Percentiles rank a stretch among this genome's conserved stretches.
These are phyloP conservation scores for Coryphaenoides rupestris DNA, from an alignment of 2,113 vertebrate species.

Conservation along the genomic window DNA sequence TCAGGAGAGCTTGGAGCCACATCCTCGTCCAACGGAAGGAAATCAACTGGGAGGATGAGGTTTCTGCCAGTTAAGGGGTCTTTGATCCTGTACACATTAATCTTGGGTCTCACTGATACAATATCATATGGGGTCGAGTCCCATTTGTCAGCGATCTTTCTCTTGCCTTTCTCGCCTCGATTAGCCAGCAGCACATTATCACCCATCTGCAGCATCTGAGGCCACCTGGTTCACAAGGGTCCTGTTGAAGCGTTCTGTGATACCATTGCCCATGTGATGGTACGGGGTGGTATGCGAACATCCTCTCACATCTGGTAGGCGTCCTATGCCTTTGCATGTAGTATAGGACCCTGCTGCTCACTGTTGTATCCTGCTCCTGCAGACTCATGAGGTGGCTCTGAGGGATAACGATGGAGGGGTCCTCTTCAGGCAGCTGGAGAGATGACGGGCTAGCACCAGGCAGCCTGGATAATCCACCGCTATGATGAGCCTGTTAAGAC, in stretches of 20 bases:
- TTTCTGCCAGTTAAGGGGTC: neutral
- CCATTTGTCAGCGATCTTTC: slow-evolving; percentile 19
- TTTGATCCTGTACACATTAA: slow-evolving; percentile 15
- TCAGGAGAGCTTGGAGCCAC: neutral
- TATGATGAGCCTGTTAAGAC: no score
- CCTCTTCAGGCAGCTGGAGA: neutral
- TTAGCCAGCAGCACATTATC: slow-evolving; percentile 5
- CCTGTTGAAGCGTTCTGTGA: no score
- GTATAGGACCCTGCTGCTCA: neutral
- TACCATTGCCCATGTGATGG: no score
- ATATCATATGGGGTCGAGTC: slow-evolving; percentile 18
- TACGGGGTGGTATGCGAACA: no score
- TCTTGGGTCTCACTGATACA: slow-evolving; percentile 1
- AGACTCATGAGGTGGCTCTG: slow-evolving; percentile 6
- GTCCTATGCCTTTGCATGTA: no score
- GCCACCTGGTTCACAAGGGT: no score
- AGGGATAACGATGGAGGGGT: neutral
- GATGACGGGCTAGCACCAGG: neutral
- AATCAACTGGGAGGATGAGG: neutral
- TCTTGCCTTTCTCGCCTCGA: slow-evolving; percentile 18
- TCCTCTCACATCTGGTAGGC: neutral
- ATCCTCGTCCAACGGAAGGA: neutral
- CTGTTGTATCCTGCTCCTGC: slow-evolving; percentile 7
- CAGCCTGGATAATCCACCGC: no score
- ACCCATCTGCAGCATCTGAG: no score